Base-by-base conservation (phyloP, 1,140 invertebrate genomes). In the Meloidogyne chitwoodi region DNA sequence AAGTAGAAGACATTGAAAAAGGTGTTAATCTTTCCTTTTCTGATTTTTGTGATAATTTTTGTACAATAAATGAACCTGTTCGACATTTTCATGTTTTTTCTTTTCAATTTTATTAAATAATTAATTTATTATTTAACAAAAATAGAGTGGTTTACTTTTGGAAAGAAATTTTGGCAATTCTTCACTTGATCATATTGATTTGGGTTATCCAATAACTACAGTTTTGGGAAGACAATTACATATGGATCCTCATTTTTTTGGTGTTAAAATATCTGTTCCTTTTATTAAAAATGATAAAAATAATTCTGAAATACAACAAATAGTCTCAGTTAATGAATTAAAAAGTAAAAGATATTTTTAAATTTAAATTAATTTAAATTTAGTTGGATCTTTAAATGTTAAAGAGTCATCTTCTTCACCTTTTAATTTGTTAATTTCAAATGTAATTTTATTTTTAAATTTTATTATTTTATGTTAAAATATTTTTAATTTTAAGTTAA, bases 171-270 rank as follows among this genome's bases (percentile, higher is more conserved):
- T 84, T 41, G 79, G 79, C 34, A 79, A 68, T 24, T 29, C 77
- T 38, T 70, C 75, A 16, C 74, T 78, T 22, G 78, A 80, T 14
- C 84, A 87, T 63, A 79, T 86, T 71, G 84, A 86, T 75, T 69
- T 80, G 27, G 81, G 85, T 27, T 86, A 87, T 68, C 84, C 84
- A 14, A 80, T 87, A 26, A 87, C 84, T 11, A 85, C 86, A n/a
- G 65, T 67, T 29, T 72, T 85, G 1, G 84, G 86, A 10, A 75
- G 82, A 8, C 80, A 86, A 79, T 41, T 87, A 22, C 83, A 84
- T 64, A 84, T 86, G 82, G 84, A 86, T 68, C 84, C 84, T 19
- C 80, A 86, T 63, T 86, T 87, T 72, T 86, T 86, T 41, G 84
- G 84, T 11, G 84, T 84, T 24, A 85, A 84, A 70, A 80, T 87